These are phyloP conservation scores for Gavialis gangeticus DNA, from an alignment of 2,113 vertebrate genomes.

Conservation along the genomic window DNA sequence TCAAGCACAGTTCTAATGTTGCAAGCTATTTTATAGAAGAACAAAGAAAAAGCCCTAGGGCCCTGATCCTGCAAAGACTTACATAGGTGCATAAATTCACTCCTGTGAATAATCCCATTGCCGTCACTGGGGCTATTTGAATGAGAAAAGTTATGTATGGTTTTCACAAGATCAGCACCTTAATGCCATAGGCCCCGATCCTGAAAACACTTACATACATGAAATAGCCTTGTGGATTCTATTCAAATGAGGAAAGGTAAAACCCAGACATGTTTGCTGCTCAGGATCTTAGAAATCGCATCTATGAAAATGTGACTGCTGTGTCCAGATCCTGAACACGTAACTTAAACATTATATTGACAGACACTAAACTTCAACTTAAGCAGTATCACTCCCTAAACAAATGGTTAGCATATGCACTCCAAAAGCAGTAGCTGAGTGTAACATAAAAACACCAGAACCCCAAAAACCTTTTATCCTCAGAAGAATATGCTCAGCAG, in stretches of 20 bases:
- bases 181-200: rapidly evolving
- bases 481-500: neutral
- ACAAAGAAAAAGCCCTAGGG: neutral
- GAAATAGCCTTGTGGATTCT: neutral
- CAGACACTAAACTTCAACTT: neutral
- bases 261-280: rapidly evolving
- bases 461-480: neutral
- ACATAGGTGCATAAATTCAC: neutral
- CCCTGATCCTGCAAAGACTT: conserved; percentile 11
- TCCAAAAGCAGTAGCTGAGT: conserved; percentile 18
- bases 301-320: neutral
- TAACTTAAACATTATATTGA: neutral
- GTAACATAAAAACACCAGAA: conserved; percentile 37
- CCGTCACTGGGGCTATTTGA: neutral
- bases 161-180: neutral
- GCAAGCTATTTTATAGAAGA: conserved; percentile 21
- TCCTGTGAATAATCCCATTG: neutral
- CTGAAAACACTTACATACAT: neutral
- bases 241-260: neutral
- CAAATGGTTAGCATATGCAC: conserved; percentile 36
- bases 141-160: neutral
- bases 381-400: neutral
- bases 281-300: neutral
- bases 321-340: neutral
- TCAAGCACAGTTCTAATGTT: neutral